Evolutionary conservation across 2,888 invertebrate species (phyloP).

Genomic region (Harpalus rufipes): DNA sequence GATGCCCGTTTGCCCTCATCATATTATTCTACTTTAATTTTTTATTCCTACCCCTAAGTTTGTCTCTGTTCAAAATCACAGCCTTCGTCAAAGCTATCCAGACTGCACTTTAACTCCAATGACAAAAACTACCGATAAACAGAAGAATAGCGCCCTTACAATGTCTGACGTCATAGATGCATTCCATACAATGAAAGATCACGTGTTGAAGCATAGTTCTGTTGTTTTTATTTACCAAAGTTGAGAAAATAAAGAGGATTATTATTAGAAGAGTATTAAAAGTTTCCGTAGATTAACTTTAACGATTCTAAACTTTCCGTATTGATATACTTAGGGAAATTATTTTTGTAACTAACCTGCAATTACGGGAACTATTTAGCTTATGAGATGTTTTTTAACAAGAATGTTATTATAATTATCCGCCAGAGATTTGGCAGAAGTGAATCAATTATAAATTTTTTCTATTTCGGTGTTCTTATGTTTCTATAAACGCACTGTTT

Average conservation of each 20-base stretch:
- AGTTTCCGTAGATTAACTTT: conserved; percentile 4
- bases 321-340: not conserved
- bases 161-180: not conserved
- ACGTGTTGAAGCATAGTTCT: not conserved
- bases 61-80: not conserved
- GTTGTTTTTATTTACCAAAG: conserved; percentile 23
- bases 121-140: conserved; percentile 24
- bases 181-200: not conserved
- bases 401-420: not conserved
- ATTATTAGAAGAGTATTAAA: conserved; percentile 45
- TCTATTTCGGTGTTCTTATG: too few relatives aligned
- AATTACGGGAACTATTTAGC: not conserved
- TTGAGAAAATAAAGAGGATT: conserved; percentile 48
- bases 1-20: too few relatives aligned
- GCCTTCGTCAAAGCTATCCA: not conserved
- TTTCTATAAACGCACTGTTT: too few relatives aligned
- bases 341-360: not conserved
- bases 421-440: not conserved
- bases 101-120: conserved; percentile 12
- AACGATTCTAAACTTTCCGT: not conserved
- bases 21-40: not conserved
- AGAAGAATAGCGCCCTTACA: conserved; percentile 13
- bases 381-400: too few relatives aligned
- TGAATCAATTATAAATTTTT: too few relatives aligned
- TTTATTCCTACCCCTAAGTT: not conserved